These are phyloP conservation scores for Thaleichthys pacificus DNA, from an alignment of 2,797 vertebrate species.

Conservation along the genomic window DNA sequence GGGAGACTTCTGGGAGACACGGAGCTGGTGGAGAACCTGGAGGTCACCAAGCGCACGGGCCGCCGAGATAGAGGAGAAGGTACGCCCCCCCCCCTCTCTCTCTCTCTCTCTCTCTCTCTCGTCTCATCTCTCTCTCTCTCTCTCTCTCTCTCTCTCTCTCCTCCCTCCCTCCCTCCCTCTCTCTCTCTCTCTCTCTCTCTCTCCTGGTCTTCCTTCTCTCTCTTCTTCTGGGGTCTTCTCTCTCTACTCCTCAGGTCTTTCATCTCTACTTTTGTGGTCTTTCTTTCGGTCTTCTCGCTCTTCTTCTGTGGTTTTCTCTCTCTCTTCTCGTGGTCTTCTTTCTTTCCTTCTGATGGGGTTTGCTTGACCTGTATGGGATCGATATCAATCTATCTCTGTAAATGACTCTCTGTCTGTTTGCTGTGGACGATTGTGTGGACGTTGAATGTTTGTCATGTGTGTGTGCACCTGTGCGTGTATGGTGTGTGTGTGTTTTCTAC, in stretches of 20 bases:
- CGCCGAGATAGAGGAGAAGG: constrained; percentile 90
- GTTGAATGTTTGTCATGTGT: background rate
- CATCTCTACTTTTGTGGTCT: too few species aligned
- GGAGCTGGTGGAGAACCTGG: constrained; percentile 89
- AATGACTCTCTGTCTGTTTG: background rate
- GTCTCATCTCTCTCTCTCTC: background rate
- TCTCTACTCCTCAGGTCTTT: too few species aligned
- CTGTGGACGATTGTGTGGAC: background rate
- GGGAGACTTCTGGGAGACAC: constrained; percentile 92
- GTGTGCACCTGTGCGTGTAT: too few species aligned
- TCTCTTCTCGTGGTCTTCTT: background rate
- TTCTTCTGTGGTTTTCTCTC: too few species aligned
- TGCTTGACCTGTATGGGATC: too few species aligned
- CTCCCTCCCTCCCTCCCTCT: too few species aligned
- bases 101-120: background rate
- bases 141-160: background rate
- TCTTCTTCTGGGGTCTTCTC: too few species aligned
- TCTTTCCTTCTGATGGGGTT: too few species aligned
- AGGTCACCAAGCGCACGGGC: constrained; percentile 87
- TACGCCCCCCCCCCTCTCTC: constrained; percentile 32
- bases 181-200: background rate
- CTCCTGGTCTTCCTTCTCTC: too few species aligned
- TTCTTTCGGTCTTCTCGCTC: too few species aligned
- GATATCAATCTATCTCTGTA: too few species aligned
- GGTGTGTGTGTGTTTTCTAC: background rate